A percentile compares a stretch with the other conserved stretches of the same genome.
Conservation (phyloP, 2,888 invertebrate species). For the Morpho deidamia region DNA sequence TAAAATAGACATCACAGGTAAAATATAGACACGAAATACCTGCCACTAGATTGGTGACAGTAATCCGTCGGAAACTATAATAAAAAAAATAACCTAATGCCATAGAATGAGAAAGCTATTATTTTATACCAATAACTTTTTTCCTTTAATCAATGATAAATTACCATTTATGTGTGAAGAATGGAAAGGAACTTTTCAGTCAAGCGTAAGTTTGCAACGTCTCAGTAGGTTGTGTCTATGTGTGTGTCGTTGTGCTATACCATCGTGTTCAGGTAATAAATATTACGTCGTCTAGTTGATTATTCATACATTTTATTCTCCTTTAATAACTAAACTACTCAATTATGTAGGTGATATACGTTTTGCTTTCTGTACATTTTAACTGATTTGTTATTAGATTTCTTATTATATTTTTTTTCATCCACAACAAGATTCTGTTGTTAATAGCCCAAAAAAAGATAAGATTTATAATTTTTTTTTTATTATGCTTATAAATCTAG, state of each 20-base stretch:
- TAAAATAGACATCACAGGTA: slow-evolving; percentile 75
- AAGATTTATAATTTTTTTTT: too few relatives aligned
- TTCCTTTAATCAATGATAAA: too few relatives aligned
- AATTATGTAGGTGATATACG: not conserved
- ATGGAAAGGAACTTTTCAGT: slow-evolving; percentile 95
- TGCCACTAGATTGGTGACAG: slow-evolving; percentile 38
- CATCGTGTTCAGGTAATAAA: slow-evolving; percentile 82
- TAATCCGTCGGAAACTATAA: slow-evolving; percentile 18
- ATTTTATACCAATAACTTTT: too few relatives aligned
- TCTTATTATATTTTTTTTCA: slow-evolving; percentile 34
- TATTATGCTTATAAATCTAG: too few relatives aligned
- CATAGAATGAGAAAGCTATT: too few relatives aligned
- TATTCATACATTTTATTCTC: too few relatives aligned
- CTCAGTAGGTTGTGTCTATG: slow-evolving; percentile 93
- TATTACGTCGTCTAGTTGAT: not conserved
- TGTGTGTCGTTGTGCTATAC: slow-evolving; percentile 90
- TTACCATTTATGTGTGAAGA: slow-evolving; percentile 86
- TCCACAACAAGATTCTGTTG: slow-evolving; percentile 37
- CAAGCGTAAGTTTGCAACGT: slow-evolving; percentile 95
- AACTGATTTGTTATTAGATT: not conserved
- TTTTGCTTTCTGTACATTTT: slow-evolving; percentile 2
- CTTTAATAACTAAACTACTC: not conserved
- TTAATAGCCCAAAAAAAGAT: slow-evolving; percentile 49
- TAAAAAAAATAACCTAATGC: not conserved
- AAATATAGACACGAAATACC: slow-evolving; percentile 67